Base-by-base conservation (phyloP, 2,797 vertebrate species). In the Morelia viridis region DNA sequence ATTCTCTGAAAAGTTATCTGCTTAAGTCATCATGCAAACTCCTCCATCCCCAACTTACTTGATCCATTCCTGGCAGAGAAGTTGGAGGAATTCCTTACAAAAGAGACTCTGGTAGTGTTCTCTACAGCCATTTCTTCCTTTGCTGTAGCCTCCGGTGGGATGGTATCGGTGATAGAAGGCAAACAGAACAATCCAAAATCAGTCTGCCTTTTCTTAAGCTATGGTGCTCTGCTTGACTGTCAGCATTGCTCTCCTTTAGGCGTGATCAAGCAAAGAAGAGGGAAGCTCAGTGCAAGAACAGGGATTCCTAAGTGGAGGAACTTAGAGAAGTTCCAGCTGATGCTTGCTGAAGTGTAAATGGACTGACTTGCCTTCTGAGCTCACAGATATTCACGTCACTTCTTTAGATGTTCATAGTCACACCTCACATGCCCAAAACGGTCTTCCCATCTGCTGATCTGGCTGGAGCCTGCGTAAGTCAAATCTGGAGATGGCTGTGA, bases 1-100 rank as follows among this genome's bases (percentile, higher is more conserved):
- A 26, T 68, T 65, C 50, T 58, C 60, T 11, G 6, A 31, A 71
- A 92, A 84, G 80, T 76, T 87, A 11, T 80, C 62, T 56, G 22
- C 31, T 87, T 19, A 5, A 65, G 2, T 50, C 9, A 35, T 15
- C 71, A 62, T 58, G 35, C 35, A 85, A 56, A 24, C 60, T 4
- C 5, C 11, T n/a, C 11, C 89, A 41, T 57, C 60, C 92, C 31
- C 60, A 4, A 46, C 95, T 96, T 88, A 96, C 96, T 95, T 53
- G 96, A 96, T 87, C 94, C 86, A 68, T 97, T 97, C 91, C 60
- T 94, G 94, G 92, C 89, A 88, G 93, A 92, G 22, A 90, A 91
- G 1, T 90, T 91, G 0, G 96, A 96, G 91, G 95, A 95, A 94
- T 97, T 93, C 88, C 84, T 83, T 4, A 68, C 26, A 17, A 62